Percentiles rank a stretch among this genome's conserved stretches.
Conservation (phyloP, 1,140 invertebrate genomes). For the Trichomalopsis sarcophagae region DNA sequence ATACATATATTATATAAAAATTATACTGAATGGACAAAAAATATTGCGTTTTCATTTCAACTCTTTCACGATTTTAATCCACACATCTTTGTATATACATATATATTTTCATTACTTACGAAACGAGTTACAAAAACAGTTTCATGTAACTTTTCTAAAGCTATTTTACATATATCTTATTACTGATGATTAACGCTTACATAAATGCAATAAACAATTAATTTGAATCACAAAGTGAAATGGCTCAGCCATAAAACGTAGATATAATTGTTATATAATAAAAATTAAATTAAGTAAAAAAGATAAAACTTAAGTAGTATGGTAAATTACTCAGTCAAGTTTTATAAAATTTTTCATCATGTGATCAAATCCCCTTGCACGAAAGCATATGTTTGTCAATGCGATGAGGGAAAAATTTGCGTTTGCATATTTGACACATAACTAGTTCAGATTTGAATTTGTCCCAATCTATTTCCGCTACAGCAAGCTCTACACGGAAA, state of each 20-base stretch:
- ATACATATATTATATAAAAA: conserved; percentile 31
- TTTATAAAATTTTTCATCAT: background rate
- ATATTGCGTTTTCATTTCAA: conserved; percentile 47
- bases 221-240: background rate
- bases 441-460: conserved; percentile 57
- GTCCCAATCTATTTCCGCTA: conserved; percentile 59
- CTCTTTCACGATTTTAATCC: background rate
- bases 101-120: background rate
- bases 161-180: no score
- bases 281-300: conserved; percentile 29
- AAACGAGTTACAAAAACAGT: no score
- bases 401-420: conserved; percentile 60
- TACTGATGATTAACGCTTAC: no score
- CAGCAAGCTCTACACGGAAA: conserved; percentile 50
- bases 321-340: background rate
- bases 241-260: background rate
- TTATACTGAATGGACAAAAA: conserved; percentile 65
- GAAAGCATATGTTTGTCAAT: conserved; percentile 57
- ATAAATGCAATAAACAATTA: no score
- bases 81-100: background rate
- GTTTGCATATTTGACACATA: conserved; percentile 58
- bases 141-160: no score
- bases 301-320: conserved; percentile 21
- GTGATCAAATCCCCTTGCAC: conserved; percentile 56
- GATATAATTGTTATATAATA: background rate